These are phyloP conservation scores for Acanthopagrus latus DNA, from an alignment of 2,797 vertebrate genomes.

Conservation along the genomic window DNA sequence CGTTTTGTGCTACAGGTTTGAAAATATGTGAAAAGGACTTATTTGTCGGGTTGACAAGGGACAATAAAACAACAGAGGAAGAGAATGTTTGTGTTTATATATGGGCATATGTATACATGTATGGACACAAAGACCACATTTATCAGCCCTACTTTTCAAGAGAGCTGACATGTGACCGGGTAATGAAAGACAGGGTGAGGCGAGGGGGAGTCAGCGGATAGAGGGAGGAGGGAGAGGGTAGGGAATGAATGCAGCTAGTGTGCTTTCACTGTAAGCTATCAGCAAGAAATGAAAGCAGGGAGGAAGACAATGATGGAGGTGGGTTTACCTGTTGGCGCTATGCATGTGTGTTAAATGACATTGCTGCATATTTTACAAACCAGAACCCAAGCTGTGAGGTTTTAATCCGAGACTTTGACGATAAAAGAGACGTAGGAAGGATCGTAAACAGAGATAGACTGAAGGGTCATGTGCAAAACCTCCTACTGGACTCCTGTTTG, in stretches of 20 bases:
- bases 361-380: background rate
- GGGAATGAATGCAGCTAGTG: conserved; percentile 64
- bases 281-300: conserved; percentile 31
- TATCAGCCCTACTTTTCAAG: conserved; percentile 30
- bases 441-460: background rate
- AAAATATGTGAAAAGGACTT: no score
- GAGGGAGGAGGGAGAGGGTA: conserved; percentile 28
- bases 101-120: conserved; percentile 6
- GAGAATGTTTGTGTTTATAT: conserved; percentile 44
- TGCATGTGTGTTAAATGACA: background rate
- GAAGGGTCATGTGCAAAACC: background rate
- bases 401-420: background rate
- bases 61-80: conserved; percentile 12
- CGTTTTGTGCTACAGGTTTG: no score
- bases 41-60: conserved; percentile 3
- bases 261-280: conserved; percentile 38
- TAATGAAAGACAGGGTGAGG: conserved; percentile 53
- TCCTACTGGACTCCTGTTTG: conserved; percentile 7
- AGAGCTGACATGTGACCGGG: conserved; percentile 51
- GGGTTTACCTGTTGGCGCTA: conserved; percentile 16
- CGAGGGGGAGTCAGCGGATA: conserved; percentile 45
- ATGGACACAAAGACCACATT: conserved; percentile 28
- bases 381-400: background rate
- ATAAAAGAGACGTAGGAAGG: background rate
- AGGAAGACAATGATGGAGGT: conserved; percentile 8